Evolutionary conservation across 2,888 invertebrate species (phyloP).

Genomic region (Chrysolina haemoptera): DNA sequence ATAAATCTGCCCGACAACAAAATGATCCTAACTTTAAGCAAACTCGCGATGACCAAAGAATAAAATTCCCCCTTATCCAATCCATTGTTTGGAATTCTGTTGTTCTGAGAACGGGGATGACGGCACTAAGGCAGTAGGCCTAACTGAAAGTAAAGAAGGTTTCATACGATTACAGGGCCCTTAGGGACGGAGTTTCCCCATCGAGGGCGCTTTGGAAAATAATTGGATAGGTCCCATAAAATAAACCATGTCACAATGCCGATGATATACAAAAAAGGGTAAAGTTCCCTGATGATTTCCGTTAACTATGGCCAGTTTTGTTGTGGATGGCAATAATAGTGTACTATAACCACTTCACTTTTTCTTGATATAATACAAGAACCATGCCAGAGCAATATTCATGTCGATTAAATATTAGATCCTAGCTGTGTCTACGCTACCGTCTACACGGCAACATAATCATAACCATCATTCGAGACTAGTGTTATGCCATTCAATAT

Average conservation of each 20-base stretch:
- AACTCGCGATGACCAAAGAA: slow-evolving; percentile 16
- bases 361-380: background rate
- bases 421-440: no score
- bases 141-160: slow-evolving; percentile 22
- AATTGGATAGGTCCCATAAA: slow-evolving; percentile 11
- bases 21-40: slow-evolving; percentile 8
- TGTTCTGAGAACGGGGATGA: slow-evolving; percentile 14
- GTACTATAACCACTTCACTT: background rate
- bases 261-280: background rate
- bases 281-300: background rate
- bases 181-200: slow-evolving; percentile 7
- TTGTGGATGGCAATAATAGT: no score
- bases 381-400: no score
- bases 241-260: background rate
- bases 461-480: no score
- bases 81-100: slow-evolving; percentile 10
- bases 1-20: slow-evolving; percentile 11
- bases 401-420: no score
- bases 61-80: slow-evolving; percentile 1
- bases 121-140: slow-evolving; percentile 13
- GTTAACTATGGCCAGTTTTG: background rate
- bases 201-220: slow-evolving; percentile 13
- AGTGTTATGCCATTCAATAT: no score
- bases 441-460: no score
- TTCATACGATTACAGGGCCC: slow-evolving; percentile 14